These are phyloP conservation scores for Rana temporaria DNA, from an alignment of 2,113 vertebrate genomes.

Conservation along the genomic window DNA sequence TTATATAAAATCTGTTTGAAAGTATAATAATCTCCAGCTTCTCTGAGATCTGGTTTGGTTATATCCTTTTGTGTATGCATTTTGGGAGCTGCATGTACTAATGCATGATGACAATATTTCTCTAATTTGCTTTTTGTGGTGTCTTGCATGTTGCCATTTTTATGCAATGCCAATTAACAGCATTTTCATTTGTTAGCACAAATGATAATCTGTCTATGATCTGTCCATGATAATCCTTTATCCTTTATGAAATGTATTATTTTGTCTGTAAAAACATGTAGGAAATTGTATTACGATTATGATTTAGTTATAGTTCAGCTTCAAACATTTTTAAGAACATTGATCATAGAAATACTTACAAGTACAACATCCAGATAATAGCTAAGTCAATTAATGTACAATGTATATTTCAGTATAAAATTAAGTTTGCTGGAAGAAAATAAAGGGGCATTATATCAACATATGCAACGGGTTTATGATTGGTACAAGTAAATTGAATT, in stretches of 20 bases:
- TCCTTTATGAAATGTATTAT: conserved; percentile 35
- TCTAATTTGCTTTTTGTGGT: conserved; percentile 47
- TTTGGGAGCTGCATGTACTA: conserved; percentile 39
- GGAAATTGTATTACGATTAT: too few relatives aligned
- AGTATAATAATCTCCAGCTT: conserved; percentile 70
- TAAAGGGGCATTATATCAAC: too few relatives aligned
- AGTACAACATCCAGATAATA: too few relatives aligned
- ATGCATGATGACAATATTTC: not conserved
- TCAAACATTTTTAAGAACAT: too few relatives aligned
- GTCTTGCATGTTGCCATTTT: conserved; percentile 61
- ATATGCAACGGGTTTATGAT: too few relatives aligned
- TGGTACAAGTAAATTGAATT: too few relatives aligned
- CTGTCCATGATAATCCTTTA: not conserved
- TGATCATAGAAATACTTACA: too few relatives aligned
- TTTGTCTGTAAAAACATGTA: not conserved
- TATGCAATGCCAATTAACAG: conserved; percentile 25
- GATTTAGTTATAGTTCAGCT: not conserved
- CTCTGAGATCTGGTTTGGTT: conserved; percentile 66
- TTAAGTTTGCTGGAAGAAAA: too few relatives aligned
- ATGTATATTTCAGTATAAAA: too few relatives aligned
- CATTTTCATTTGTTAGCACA: conserved; percentile 58
- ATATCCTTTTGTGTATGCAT: conserved; percentile 66
- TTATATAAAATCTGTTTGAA: conserved; percentile 21
- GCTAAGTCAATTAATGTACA: too few relatives aligned
- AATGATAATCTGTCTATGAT: conserved; percentile 58